phyloP scores from a whole-genome alignment of 2,888 invertebrate species.

The Endotricha flammealis region DNA sequence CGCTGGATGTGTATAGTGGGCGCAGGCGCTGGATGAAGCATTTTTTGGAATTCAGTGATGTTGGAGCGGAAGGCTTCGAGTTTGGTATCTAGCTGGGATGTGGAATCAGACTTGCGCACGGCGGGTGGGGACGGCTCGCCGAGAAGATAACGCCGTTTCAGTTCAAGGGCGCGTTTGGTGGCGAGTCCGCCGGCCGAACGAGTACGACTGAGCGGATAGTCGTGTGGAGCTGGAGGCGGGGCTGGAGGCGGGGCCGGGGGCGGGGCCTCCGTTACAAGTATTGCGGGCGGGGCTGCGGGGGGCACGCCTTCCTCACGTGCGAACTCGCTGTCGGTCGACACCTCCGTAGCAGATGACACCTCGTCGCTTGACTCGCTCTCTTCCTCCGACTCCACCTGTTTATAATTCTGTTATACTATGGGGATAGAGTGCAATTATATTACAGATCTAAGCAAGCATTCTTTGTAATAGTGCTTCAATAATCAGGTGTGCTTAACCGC shows the following conservation, averaged over 20 bases:
- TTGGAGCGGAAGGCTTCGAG: constrained; percentile 90
- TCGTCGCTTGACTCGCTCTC: constrained; percentile 83
- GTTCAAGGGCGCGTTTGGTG: constrained; percentile 90
- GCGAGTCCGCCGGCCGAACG: constrained; percentile 93
- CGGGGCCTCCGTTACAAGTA: constrained; percentile 86
- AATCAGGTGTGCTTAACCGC: constrained; percentile 13
- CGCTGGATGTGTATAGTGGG: constrained; percentile 30
- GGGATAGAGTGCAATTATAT: too few species aligned
- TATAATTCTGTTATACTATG: constrained; percentile 22
- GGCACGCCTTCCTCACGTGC: constrained; percentile 92
- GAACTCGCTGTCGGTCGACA: constrained; percentile 95
- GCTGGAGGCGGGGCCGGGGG: constrained; percentile 82
- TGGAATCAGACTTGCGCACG: constrained; percentile 89
- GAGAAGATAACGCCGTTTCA: constrained; percentile 90
- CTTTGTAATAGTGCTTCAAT: constrained; percentile 15
- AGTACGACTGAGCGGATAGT: constrained; percentile 88
- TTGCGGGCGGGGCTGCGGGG: constrained; percentile 89
- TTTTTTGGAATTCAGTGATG: constrained; percentile 92
- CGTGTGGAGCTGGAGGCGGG: constrained; percentile 65
- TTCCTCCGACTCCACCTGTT: constrained; percentile 69
- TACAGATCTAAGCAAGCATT: too few species aligned
- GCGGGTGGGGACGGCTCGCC: constrained; percentile 84
- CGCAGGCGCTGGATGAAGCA: constrained; percentile 86
- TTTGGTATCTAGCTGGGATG: constrained; percentile 90
- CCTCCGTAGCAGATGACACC: constrained; percentile 93